Base-by-base conservation (phyloP, 1,140 invertebrate species). In the Leptinotarsa defecta region DNA sequence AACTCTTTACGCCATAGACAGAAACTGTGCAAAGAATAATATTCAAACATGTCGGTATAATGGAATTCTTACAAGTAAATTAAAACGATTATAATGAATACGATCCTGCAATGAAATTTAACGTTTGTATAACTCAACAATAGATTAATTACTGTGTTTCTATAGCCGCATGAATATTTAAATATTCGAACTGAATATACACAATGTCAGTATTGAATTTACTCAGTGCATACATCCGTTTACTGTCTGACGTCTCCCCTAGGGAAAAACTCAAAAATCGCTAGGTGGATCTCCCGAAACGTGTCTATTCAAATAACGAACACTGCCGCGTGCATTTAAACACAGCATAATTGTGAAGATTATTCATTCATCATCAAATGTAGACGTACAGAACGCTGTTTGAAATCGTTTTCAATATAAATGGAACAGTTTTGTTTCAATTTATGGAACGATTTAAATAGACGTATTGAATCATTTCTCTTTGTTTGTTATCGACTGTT, bases 91-190 rank as follows among this genome's bases (percentile, higher is more conserved):
- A 83, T 81, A 83, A 81, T 81, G 83, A 84, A 83, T 82, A 80
- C 80, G 77, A 77, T 77, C 72, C 80, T 77, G 83, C 84, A 83
- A 85, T 83, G 81, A 80, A 78, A 81, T 77, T 77, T 80, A 82
- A 78, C 79, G 82, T 83, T 83, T 82, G 81, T 81, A 82, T 83
- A 82, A 83, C 82, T 81, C 80, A 80, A 85, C 84, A 85, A 85
- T 85, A 80, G 83, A 84, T 85, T 85, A 85, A 85, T 85, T 85
- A 85, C 83, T 82, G 79, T 76, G 76, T 77, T 83, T 83, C 83
- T 82, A 84, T 84, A 80, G 83, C 75, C 43, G 67, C 76, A 77
- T 84, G 83, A 84, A 84, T 84, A 84, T 82, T 84, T 84, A 84
- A 84, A 81, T 81, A 81, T 81, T 77, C 78, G 77, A 80, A 78